Evolutionary conservation across 30 jellyfish, hydroid and myxozoan species (phyloP), one percentile per base, ranked within the genome.

Genomic region (Catostylus mosaicus): DNA sequence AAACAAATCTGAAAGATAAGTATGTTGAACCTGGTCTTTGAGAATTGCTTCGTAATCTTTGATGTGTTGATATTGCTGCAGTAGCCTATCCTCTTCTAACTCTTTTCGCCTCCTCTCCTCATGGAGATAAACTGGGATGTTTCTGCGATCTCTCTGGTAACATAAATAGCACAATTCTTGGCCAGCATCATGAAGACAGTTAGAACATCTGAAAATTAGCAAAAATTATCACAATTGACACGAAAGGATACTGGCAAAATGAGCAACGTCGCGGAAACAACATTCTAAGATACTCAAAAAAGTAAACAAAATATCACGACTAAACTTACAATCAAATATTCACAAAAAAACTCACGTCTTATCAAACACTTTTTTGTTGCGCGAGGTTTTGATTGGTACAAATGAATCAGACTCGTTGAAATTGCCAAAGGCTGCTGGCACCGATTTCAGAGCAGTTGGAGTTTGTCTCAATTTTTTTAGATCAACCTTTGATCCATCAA

Each of bases 81-180:
- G 67, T 9, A 94, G 52, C 6, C 96, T 95, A 56, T 94, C 99
- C 30, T 94, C 97, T 23, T 94, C 97, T 32, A 67, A 64, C 37
- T 94, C 99, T 56, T 94, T 86, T 33, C 75, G 62, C 68, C 77
- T 94, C 33, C 95, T 88, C 34, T 94, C 96, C 34, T 87, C 97
- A 29, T 92, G 87, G 54, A 32, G 84, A 56, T 82, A 84, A 50
- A 94, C 83, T 19, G 97, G 97, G 36, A 86, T 78, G 75, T 94
- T 94, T 45, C 97, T 87, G 45, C 94, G 89, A 2, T 87, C 96
- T 27, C 94, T 88, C 59, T 94, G 97, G 54, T 94, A 87, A 69
- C 99, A 94, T 37, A 94, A 75, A 72, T 94, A 94, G 63, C 99
- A 94, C 68, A 94, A 46, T 30, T 94, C 99, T 35, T 88, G 97